A percentile compares a stretch with the other conserved stretches of the same genome.
These are phyloP conservation scores for Bombylius major DNA, from an alignment of 2,888 invertebrate genomes.

Conservation along the genomic window DNA sequence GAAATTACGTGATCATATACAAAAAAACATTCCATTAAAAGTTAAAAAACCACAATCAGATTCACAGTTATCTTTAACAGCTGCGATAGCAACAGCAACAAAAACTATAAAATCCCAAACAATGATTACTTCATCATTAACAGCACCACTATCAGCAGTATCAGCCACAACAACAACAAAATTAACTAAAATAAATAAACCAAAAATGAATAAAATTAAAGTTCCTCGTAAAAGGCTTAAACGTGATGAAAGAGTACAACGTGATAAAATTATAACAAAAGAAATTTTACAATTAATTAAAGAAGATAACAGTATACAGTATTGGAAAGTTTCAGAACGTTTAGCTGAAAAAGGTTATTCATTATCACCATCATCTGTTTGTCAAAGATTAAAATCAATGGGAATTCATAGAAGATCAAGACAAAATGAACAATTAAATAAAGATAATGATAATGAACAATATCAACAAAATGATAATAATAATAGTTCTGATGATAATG, in stretches of 20 bases:
- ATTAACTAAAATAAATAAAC: constrained; percentile 5
- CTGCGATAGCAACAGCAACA: constrained; percentile 17
- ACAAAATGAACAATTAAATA: not conserved
- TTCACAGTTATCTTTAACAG: constrained; percentile 11
- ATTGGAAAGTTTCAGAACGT: constrained; percentile 35
- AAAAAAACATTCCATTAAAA: constrained; percentile 33
- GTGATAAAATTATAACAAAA: constrained; percentile 32
- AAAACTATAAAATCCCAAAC: constrained; percentile 11
- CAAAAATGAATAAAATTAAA: constrained; percentile 8
- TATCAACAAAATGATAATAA: not conserved
- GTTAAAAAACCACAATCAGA: constrained; percentile 16
- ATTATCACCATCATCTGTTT: constrained; percentile 35
- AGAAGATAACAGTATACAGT: constrained; percentile 34
- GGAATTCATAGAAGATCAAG: constrained; percentile 35
- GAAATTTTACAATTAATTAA: constrained; percentile 34
- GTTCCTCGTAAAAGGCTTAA: constrained; percentile 27
- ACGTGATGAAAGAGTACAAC: constrained; percentile 29
- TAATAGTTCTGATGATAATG: not conserved
- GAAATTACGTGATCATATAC: constrained; percentile 34
- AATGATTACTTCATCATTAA: constrained; percentile 8
- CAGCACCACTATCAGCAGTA: constrained; percentile 10
- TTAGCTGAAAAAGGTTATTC: constrained; percentile 33
- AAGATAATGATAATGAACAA: not conserved
- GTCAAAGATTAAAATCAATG: constrained; percentile 34
- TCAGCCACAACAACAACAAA: not conserved